phyloP scores from a whole-genome alignment of 2,113 vertebrate species.

The Phalacrocorax carbo region DNA sequence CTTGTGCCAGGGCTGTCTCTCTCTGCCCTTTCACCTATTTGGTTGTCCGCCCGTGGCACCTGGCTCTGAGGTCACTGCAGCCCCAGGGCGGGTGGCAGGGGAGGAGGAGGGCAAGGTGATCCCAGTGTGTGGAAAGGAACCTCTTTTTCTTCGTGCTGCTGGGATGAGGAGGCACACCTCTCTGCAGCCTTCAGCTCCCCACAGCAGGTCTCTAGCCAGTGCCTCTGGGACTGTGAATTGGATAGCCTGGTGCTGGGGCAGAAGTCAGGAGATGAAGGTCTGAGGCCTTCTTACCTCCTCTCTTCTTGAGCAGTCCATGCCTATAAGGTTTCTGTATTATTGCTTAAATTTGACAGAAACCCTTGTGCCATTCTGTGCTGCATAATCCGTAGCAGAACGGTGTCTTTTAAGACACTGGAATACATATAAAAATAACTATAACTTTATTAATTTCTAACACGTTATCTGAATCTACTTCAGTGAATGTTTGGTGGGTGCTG shows the following conservation, averaged over 20 bases:
- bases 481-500: background rate
- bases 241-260: background rate
- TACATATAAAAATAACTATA: background rate
- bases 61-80: background rate
- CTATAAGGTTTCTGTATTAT: background rate
- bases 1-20: background rate
- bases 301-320: background rate
- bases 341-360: background rate
- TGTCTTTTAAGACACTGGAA: background rate
- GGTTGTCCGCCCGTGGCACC: background rate
- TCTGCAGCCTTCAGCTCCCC: background rate
- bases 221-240: background rate
- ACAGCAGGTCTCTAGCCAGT: background rate
- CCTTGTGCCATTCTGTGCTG: background rate
- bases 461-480: background rate
- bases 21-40: background rate
- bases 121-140: rapidly evolving
- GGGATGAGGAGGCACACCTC: background rate
- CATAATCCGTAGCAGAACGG: background rate
- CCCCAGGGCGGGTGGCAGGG: background rate
- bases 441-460: background rate
- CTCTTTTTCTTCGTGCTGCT: background rate
- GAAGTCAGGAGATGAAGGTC: background rate
- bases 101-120: background rate
- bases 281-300: background rate